phyloP scores from a whole-genome alignment of 2,113 vertebrate genomes.

The Cairina moschata region DNA sequence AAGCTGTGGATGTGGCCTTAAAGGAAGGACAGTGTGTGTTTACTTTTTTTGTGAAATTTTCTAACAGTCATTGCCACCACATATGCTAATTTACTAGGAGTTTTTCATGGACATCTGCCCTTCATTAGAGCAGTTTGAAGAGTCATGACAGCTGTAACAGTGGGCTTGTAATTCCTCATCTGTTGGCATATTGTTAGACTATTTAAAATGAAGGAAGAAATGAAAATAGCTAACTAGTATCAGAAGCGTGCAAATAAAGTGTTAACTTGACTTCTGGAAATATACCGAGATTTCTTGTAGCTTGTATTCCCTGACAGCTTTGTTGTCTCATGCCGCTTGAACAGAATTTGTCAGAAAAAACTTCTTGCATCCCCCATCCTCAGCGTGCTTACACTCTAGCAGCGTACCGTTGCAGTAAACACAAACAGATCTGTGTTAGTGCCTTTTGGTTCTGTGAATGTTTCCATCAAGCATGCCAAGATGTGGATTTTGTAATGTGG shows the following conservation, averaged over 20 bases:
- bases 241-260: conserved; percentile 16
- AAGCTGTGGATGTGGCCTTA: not conserved
- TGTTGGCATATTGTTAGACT: not conserved
- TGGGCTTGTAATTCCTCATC: conserved; percentile 58
- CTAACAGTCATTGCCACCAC: not conserved
- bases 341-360: not conserved
- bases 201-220: conserved; percentile 43
- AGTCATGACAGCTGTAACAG: conserved; percentile 51
- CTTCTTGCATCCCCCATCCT: not conserved
- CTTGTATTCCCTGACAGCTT: conserved; percentile 12
- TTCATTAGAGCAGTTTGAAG: conserved; percentile 37
- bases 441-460: not conserved
- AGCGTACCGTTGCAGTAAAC: not conserved
- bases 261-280: conserved; percentile 34
- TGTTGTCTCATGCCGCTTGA: not conserved
- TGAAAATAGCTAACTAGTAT: conserved; percentile 1
- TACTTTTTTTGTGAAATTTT: not conserved
- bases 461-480: conserved; percentile 35
- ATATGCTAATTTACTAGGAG: conserved; percentile 17
- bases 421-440: conserved; percentile 17
- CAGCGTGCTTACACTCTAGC: not conserved
- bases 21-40: not conserved
- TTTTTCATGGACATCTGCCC: conserved; percentile 34
- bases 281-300: conserved; percentile 24
- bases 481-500: conserved; percentile 48